Evolutionary conservation across 1,140 invertebrate genomes (phyloP), one percentile per base, ranked within the genome.

Genomic region (Rhizoglyphus robini): DNA sequence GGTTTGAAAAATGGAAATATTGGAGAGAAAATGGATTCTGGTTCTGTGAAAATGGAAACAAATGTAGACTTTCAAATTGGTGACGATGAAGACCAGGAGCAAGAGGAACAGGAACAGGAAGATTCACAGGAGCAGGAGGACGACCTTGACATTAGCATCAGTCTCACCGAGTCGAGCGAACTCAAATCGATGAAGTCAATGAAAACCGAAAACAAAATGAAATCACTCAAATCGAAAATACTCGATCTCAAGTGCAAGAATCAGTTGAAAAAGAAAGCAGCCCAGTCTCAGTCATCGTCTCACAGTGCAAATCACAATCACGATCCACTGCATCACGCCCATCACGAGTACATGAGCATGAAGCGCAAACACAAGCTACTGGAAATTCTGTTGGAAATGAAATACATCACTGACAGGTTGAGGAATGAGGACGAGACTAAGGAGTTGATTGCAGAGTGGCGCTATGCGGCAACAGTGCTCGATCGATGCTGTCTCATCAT

Each of bases 401-500:
- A 88, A 78, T 95, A 94, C 77, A 96, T 98, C 72, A 95, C 90
- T n/a, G 61, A 69, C 47, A 83, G 89, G 79, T 84, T 94, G 81
- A 84, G 88, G 76, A 88, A 86, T 78, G 88, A 90, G 71, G 89
- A 94, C 79, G 84, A 90, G 76, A 84, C 86, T 71, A 83, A 86
- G 74, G 88, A 90, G 76, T 83, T 92, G 76, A 88, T 87, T 68
- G 89, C 85, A 75, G 95, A 98, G 81, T 99, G 96, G 95, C 96
- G 96, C 82, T 99, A 98, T 81, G 96, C 95, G 74, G 95, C 94
- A 76, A 97, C 96, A 91, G 95, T 99, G 77, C 90, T 99, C 76
- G 95, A 98, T 83, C 86, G 94, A 81, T 84, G 96, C 80, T 97
- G 94, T 84, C 88, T 98, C 83, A 94, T 96, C 82, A 88, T 96